Evolutionary conservation across 53 echinoderm and acorn worm species (phyloP), one percentile per base, ranked within the genome.

Genomic region (Crossaster papposus): DNA sequence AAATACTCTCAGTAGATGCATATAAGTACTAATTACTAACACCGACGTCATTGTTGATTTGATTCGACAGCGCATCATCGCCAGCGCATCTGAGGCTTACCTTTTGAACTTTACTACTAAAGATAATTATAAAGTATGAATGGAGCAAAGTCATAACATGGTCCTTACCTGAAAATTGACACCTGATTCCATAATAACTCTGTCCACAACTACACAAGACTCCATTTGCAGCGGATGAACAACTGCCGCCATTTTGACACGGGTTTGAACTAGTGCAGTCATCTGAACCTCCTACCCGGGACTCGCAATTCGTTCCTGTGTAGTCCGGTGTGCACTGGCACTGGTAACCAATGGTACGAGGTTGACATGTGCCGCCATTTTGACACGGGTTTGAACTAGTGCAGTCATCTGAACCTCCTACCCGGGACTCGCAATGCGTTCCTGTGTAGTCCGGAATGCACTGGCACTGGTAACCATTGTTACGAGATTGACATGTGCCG

Each of bases 371-470:
- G 17, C 89, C 93, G 22, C 37, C 63, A 78, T 91, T 91, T 33
- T 70, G 76, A 24, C 94, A 93, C 2, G 93, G 93, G 51, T 36
- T 36, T 1, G 89, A 72, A 5, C n/a, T n/a, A 0, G 30, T 4
- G 88, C 94, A 94, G 58, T 82, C 89, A 17, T 88, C n/a, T n/a
- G 89, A 81, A 29, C 89, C 89, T 26, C 24, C 53, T 5, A 72
- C 51, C 53, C n/a, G n/a, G n/a, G n/a, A n/a, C n/a, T n/a, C n/a
- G n/a, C 92, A 94, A 37, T 88, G 65, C 11, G 79, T 55, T 31
- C 96, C 96, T 5, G 58, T 64, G n/a, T 76, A 96, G 22, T 95
- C 96, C 29, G 77, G 72, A 1, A 55, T 50, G 54, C 96, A 96
- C 4, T 72, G 31, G 63, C 96, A 96, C 0, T 22, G 70, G 75